A percentile compares a stretch with the other conserved stretches of the same genome.
Conservation (phyloP, 2,888 invertebrate genomes). For the Agelastica alni region DNA sequence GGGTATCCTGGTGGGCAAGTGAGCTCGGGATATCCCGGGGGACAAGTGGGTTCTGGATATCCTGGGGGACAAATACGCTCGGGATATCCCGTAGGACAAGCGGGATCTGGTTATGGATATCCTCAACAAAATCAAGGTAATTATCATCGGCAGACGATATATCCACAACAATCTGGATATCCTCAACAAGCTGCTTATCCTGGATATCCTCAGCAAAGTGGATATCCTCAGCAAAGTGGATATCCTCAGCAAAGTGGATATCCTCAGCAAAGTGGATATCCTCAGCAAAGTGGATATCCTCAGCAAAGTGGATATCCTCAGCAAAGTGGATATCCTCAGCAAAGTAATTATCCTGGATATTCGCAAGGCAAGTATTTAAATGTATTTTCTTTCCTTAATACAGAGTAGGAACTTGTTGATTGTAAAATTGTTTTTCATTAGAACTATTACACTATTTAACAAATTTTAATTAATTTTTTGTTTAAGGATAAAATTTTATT, state of each 20-base stretch:
- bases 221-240: conserved; percentile 32
- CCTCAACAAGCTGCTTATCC: conserved; percentile 35
- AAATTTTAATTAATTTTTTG: too few relatives aligned
- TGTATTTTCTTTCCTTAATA: too few relatives aligned
- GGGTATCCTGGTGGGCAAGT: conserved; percentile 38
- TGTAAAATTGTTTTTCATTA: too few relatives aligned
- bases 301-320: conserved; percentile 37
- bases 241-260: too few relatives aligned
- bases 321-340: conserved; percentile 36
- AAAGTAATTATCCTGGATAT: conserved; percentile 1
- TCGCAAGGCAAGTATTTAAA: conserved; percentile 19
- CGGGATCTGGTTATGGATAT: conserved; percentile 31
- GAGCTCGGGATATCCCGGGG: conserved; percentile 34
- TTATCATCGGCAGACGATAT: conserved; percentile 30
- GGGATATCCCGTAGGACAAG: conserved; percentile 11
- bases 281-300: too few relatives aligned
- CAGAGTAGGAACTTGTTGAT: too few relatives aligned
- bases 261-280: too few relatives aligned
- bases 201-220: conserved; percentile 37
- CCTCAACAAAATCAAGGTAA: conserved; percentile 36
- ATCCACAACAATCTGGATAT: conserved; percentile 39
- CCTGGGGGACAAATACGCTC: conserved; percentile 12
- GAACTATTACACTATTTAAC: too few relatives aligned
- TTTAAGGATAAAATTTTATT: too few relatives aligned
- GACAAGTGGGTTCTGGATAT: conserved; percentile 34